Evolutionary conservation across 2,888 invertebrate species (phyloP).

Genomic region (Scelioninae gen. 1): DNA sequence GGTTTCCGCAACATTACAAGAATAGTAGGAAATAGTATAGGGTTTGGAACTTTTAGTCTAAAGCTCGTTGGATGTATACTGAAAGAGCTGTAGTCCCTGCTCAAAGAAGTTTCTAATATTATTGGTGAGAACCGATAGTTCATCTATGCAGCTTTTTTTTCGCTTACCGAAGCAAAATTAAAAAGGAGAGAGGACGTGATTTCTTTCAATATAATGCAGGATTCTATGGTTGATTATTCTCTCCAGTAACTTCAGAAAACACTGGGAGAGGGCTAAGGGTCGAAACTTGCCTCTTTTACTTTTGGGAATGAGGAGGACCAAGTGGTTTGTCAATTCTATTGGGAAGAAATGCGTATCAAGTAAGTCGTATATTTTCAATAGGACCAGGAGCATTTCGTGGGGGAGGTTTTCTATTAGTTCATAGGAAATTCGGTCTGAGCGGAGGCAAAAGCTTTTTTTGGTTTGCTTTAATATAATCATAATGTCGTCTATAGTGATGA

Average conservation of each 20-base stretch:
- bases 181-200: background rate
- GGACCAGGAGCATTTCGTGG: background rate
- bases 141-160: background rate
- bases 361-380: background rate
- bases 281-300: background rate
- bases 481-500: background rate
- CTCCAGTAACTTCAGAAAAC: conserved; percentile 3
- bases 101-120: background rate
- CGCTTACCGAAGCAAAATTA: conserved; percentile 27
- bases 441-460: background rate
- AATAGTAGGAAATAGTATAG: background rate
- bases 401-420: background rate
- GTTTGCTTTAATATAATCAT: background rate
- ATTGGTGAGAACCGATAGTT: background rate
- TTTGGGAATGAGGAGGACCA: conserved; percentile 1
- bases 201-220: background rate
- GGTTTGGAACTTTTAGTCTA: background rate
- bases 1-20: background rate
- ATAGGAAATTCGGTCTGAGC: conserved; percentile 2
- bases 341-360: background rate
- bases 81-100: background rate
- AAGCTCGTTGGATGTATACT: background rate
- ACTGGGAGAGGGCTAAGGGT: conserved; percentile 15
- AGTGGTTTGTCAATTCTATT: background rate
- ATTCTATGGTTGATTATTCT: conserved; percentile 16